These are phyloP conservation scores for Bugulina stolonifera DNA, from an alignment of 2,888 invertebrate genomes.

Conservation along the genomic window DNA sequence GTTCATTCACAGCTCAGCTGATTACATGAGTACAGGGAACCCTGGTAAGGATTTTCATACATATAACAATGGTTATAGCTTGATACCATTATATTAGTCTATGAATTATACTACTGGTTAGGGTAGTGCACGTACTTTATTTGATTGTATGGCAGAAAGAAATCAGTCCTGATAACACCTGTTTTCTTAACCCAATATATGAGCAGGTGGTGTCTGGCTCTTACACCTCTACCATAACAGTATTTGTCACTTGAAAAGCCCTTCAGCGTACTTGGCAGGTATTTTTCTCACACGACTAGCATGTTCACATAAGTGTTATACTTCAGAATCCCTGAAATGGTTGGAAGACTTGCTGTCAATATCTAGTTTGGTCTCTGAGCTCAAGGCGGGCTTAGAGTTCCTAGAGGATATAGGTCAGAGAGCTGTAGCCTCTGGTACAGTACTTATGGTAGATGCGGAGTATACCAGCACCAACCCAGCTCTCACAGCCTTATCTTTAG, in stretches of 20 bases:
- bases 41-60: no score
- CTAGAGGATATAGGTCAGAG: constrained; percentile 31
- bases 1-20: not conserved
- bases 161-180: not conserved
- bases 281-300: no score
- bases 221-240: no score
- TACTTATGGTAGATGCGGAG: constrained; percentile 56
- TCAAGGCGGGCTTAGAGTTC: not conserved
- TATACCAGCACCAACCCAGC: constrained; percentile 55
- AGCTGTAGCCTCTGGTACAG: constrained; percentile 39
- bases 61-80: no score
- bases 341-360: not conserved
- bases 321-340: not conserved
- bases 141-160: no score
- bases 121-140: no score
- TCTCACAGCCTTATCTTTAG: constrained; percentile 52
- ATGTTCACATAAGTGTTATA: no score
- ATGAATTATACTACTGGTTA: no score
- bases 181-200: not conserved
- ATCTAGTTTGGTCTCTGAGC: not conserved
- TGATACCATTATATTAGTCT: no score
- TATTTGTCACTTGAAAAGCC: no score
- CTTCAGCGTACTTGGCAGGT: no score
- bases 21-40: not conserved
- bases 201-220: not conserved